Percentiles rank a stretch among this genome's conserved stretches.
Evolutionary conservation across 1,140 invertebrate genomes (phyloP).

Genomic region (Bombus superbus): DNA sequence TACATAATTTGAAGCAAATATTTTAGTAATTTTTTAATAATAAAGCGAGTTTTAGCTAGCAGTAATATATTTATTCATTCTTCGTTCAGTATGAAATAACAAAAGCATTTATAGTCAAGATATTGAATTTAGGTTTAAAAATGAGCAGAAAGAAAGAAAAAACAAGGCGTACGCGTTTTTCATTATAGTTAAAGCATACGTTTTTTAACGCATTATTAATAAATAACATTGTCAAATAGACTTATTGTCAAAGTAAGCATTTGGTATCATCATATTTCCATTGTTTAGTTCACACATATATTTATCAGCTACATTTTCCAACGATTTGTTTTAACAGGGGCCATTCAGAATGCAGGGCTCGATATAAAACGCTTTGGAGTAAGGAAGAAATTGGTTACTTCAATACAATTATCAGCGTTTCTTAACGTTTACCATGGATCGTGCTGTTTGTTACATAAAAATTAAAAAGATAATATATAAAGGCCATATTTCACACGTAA

Average conservation of each 20-base stretch:
- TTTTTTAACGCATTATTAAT: conserved; percentile 11
- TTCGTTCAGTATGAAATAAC: conserved; percentile 26
- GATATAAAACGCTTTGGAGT: conserved; percentile 51
- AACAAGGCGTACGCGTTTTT: background rate
- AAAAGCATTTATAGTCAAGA: conserved; percentile 22
- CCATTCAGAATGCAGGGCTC: conserved; percentile 52
- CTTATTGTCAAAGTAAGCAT: conserved; percentile 44
- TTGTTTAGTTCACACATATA: background rate
- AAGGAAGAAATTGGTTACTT: conserved; percentile 48
- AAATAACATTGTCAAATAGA: conserved; percentile 7
- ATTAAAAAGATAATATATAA: background rate
- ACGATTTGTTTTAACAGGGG: conserved; percentile 54
- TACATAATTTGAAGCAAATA: conserved; percentile 22
- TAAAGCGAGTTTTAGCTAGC: conserved; percentile 21
- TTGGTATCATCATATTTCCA: conserved; percentile 7
- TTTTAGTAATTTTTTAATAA: conserved; percentile 37
- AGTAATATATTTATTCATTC: conserved; percentile 37
- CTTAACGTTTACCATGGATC: conserved; percentile 26
- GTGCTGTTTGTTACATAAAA: conserved; percentile 11
- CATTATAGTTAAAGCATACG: conserved; percentile 1
- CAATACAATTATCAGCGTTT: conserved; percentile 45
- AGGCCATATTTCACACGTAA: background rate
- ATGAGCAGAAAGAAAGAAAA: background rate
- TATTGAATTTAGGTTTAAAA: background rate
- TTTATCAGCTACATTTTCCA: conserved; percentile 32